Evolutionary conservation across 1,140 invertebrate genomes (phyloP), one percentile per base, ranked within the genome.

Genomic region (Aphelenchoides besseyi): DNA sequence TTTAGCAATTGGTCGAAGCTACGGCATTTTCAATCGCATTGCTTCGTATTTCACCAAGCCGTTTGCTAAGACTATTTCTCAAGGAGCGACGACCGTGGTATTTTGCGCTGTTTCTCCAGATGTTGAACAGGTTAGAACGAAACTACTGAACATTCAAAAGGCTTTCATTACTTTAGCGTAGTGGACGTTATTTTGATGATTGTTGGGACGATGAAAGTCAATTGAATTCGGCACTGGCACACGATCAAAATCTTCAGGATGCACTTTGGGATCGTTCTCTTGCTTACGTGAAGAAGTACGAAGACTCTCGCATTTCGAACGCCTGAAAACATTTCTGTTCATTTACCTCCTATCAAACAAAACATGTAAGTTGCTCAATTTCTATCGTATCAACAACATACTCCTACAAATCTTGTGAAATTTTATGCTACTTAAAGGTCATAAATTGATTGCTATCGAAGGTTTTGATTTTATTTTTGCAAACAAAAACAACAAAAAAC

Each of bases 21-120:
- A 72, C 28, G 70, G 70, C 1, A 29, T 52, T 28, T 61, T 72
- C 18, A 33, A 52, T 69, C 16, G 35, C 23, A 37, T 72, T 37
- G 36, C 36, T 0, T 54, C 26, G 16, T 2, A 35, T 23, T 2
- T 72, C 2, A 36, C 55, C 5, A 72, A 71, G 29, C 70, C 70
- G 8, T 72, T 72, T 36, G 29, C 68, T 2, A 72, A 72, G 37
- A 85, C 79, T 23, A 63, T 79, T 12, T 77, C 84, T 54, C 84
- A 87, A 75, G 87, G 87, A 0, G 86, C 86, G 3, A 86, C 87
- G 72, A 87, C 86, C 1, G 79, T 82, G 5, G 81, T 87, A n/a
- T 84, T 86, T 74, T 85, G 85, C 73, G 66, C 82, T 2, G 36
- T 71, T 8, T 37, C 54, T 5, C 73, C 70, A 28, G 80, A 74